Base-by-base conservation (phyloP, 2,113 vertebrate genomes). In the Stigmatopora argus region DNA sequence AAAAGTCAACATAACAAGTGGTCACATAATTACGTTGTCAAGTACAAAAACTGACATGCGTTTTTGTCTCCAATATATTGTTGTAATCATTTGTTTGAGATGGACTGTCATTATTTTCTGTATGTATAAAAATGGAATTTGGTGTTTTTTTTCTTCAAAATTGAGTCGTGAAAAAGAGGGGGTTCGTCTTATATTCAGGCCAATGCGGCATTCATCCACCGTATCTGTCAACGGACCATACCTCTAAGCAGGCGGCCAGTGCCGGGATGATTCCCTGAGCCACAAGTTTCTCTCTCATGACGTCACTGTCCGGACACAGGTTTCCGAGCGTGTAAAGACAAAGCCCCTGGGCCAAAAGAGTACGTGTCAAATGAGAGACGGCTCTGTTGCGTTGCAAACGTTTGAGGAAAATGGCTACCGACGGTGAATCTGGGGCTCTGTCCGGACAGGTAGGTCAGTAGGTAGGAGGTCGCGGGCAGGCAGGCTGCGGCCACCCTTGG, bases 291-390 rank as follows among this genome's bases (percentile, higher is more conserved):
- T 91, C 92, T 88, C 91, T 93, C n/a, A 93, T 90, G 35, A 78
- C 74, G 69, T 92, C 82, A 7, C 90, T 93, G 70, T 96, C 96
- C 44, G 96, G 92, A 0, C 92, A 92, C 44, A 99, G 87, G 73
- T 99, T 99, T 49, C 96, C 97, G 66, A 99, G 83, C 0, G 94
- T 97, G 85, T 98, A 98, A 61, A 99, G 87, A 81, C 95, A 99
- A 75, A 96, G 84, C 81, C 97, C 96, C 97, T 99, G 85, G 82
- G 59, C 5, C 71, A 21, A 73, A 12, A 73, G 0, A 55, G 38
- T 12, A 58, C n/a, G 70, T 71, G 7, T 65, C n/a, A 17, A 0
- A 3, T 7, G 12, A 19, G 38, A 11, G 19, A 52, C 35, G 35
- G 1, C 4, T 15, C 53, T 26, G 6, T 19, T 7, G 14, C 48